These are phyloP conservation scores for Spongia lamella DNA, from an alignment of 37 sponge, comb jelly and placozoan species.

Conservation along the genomic window DNA sequence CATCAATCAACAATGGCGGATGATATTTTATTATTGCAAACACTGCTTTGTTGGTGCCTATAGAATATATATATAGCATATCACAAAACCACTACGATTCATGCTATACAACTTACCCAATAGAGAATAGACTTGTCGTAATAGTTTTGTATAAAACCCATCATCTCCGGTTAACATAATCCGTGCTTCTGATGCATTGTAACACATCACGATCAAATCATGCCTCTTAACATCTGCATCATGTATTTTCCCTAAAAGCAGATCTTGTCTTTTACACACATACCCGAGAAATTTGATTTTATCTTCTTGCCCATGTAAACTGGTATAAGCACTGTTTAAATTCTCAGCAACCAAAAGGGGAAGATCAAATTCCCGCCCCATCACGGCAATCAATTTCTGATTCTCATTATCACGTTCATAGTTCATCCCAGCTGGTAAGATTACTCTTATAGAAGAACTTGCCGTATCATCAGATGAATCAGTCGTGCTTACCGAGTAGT, in stretches of 20 bases:
- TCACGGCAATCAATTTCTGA: constrained; percentile 73
- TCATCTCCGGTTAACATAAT: constrained; percentile 82
- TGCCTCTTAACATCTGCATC: constrained; percentile 51
- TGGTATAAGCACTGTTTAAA: not conserved
- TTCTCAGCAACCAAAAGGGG: constrained; percentile 49
- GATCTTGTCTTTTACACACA: constrained; percentile 49
- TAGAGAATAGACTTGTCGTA: constrained; percentile 49
- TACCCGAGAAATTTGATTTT: constrained; percentile 56
- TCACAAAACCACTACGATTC: not conserved
- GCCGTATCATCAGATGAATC: not conserved
- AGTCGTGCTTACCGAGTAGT: too few relatives aligned
- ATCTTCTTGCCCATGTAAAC: too few relatives aligned
- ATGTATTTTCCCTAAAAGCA: constrained; percentile 58
- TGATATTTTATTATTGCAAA: constrained; percentile 65
- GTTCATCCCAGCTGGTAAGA: constrained; percentile 37
- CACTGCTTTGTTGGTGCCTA: constrained; percentile 76
- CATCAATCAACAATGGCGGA: not conserved
- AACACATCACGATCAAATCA: constrained; percentile 81
- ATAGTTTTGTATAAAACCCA: constrained; percentile 79
- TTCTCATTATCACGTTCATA: constrained; percentile 42
- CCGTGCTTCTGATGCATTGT: constrained; percentile 94
- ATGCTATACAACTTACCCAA: constrained; percentile 32
- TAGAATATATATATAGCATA: not conserved
- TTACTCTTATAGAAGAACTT: constrained; percentile 28
- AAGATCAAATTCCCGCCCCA: constrained; percentile 89